phyloP scores from a whole-genome alignment of 2,888 invertebrate species.

The Galeopsomyia nigrocyanea region DNA sequence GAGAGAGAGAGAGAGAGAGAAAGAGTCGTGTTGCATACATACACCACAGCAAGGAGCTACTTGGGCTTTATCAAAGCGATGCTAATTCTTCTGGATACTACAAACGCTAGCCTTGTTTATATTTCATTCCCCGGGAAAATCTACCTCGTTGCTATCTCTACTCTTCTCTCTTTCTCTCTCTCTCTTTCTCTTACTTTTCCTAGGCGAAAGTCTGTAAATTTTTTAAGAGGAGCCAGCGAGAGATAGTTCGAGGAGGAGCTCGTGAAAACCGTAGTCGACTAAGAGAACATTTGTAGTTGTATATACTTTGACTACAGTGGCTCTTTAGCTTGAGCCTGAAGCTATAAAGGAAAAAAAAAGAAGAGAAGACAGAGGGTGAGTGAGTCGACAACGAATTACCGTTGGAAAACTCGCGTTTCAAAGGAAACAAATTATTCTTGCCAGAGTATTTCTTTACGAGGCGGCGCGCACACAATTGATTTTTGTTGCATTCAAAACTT shows the following conservation, averaged over 20 bases:
- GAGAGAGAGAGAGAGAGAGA: constrained; percentile 21
- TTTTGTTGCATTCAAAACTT: too few relatives aligned
- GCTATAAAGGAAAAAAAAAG: too few relatives aligned
- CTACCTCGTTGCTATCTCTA: background rate
- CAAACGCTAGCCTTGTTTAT: constrained; percentile 34
- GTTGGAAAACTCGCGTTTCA: too few relatives aligned
- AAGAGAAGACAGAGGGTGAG: too few relatives aligned
- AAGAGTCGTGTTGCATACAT: background rate
- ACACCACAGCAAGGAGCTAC: background rate
- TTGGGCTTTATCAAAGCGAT: constrained; percentile 41
- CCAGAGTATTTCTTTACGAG: too few relatives aligned
- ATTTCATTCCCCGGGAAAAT: constrained; percentile 42
- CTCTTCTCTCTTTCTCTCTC: constrained; percentile 11
- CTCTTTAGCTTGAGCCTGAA: constrained; percentile 22
- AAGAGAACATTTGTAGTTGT: background rate
- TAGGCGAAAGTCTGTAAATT: constrained; percentile 34
- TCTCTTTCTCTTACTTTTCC: background rate
- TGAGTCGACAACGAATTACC: too few relatives aligned
- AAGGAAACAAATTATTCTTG: too few relatives aligned
- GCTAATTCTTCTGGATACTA: constrained; percentile 29
- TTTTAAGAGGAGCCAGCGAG: constrained; percentile 21
- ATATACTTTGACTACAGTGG: constrained; percentile 27
- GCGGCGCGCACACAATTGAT: too few relatives aligned
- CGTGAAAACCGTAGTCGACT: background rate
- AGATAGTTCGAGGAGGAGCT: background rate